These are phyloP conservation scores for Thecocarcelia acutangulata DNA, from an alignment of 2,888 invertebrate species.

Conservation along the genomic window DNA sequence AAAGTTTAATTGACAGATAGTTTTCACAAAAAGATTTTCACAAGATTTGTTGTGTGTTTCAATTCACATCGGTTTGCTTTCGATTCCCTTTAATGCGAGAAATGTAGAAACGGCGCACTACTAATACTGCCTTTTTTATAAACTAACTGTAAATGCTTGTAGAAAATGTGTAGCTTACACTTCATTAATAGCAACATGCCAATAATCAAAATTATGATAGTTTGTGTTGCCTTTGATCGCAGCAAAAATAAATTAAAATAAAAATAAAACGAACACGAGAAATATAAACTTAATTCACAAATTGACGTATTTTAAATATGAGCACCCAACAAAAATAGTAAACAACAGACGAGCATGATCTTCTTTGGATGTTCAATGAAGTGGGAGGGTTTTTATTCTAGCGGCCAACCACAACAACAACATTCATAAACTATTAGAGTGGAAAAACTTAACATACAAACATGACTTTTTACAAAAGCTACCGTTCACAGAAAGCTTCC, in stretches of 20 bases:
- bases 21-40: no score
- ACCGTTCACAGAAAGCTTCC: constrained; percentile 45
- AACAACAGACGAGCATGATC: constrained; percentile 1
- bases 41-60: no score
- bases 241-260: constrained; percentile 75
- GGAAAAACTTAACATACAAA: constrained; percentile 46
- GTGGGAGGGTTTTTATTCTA: constrained; percentile 44
- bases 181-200: constrained; percentile 22
- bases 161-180: neutral
- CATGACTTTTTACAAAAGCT: constrained; percentile 52
- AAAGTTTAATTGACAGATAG: no score
- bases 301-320: constrained; percentile 48
- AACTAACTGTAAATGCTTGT: neutral
- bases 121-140: no score
- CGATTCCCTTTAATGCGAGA: no score
- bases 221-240: constrained; percentile 75
- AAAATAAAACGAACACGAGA: constrained; percentile 68
- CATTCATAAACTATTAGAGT: constrained; percentile 48
- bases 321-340: constrained; percentile 18
- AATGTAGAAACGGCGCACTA: no score
- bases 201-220: constrained; percentile 74
- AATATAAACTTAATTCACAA: constrained; percentile 43
- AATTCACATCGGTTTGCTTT: no score
- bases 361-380: neutral
- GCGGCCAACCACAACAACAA: neutral